Evolutionary conservation across 2,113 vertebrate genomes (phyloP).

Genomic region (Carettochelys insculpta): DNA sequence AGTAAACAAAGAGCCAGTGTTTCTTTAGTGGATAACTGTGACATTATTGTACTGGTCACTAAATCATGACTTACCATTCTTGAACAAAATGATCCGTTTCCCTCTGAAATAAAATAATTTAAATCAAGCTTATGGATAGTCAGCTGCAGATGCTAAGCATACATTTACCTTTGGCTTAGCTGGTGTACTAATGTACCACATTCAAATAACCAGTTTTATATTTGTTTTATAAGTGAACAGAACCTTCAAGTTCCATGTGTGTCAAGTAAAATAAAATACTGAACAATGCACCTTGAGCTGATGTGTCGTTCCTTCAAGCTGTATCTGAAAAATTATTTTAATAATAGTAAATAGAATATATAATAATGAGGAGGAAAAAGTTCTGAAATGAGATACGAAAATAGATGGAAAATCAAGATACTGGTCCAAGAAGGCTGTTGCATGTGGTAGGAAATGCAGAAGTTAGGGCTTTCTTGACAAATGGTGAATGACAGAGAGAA

Average conservation of each 20-base stretch:
- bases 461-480: neutral
- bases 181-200: slow-evolving; percentile 10
- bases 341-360: neutral
- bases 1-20: neutral
- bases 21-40: neutral
- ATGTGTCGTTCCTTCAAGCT: neutral
- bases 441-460: neutral
- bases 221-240: slow-evolving; percentile 3
- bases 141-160: slow-evolving; percentile 21
- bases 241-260: neutral
- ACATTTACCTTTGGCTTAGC: slow-evolving; percentile 15
- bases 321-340: neutral
- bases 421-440: neutral
- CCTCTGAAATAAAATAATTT: slow-evolving; percentile 27
- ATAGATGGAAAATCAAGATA: neutral
- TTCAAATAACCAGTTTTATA: slow-evolving; percentile 33
- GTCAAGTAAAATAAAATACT: neutral
- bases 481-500: neutral
- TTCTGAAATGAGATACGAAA: neutral
- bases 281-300: neutral
- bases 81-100: neutral
- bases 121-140: slow-evolving; percentile 19
- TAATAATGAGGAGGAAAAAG: neutral
- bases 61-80: neutral
- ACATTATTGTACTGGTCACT: neutral